Evolutionary conservation across 2,888 invertebrate species (phyloP), one percentile per base, ranked within the genome.

Genomic region (Drosophila rubida): DNA sequence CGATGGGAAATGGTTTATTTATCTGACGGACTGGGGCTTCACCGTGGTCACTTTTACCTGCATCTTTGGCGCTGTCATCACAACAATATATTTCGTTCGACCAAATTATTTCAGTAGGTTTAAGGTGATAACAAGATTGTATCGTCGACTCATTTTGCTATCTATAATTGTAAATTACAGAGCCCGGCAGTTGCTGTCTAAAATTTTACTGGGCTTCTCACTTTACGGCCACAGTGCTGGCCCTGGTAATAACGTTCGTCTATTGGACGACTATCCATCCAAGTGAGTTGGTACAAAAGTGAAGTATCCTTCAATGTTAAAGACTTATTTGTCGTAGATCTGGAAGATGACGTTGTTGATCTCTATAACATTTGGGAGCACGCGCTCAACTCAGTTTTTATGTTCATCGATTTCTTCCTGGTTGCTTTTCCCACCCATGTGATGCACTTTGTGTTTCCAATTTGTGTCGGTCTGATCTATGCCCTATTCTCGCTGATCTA

Each of bases 391-490:
- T 95, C 95, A 0, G 69, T 95, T 8, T 90, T 95, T 59, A 95
- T 96, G 94, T 69, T 96, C 6, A 72, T 94, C 2, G 97, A 97
- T 91, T 91, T 96, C 46, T 93, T 93, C 45, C 90, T 96, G 41
- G 95, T 95, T 0, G 93, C 94, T 35, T 95, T 96, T 83, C 96
- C 97, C 0, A 92, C 95, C 9, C 93, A 94, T 1, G 90, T 95
- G 23, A 92, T 94, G 53, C 94, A 94, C 80, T 94, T 94, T 42
- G 91, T 95, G 76, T 95, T 94, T 92, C 93, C 94, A n/a, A 91
- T 94, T 0, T 89, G 92, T 7, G 93, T 94, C 44, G 94, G 94
- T 0, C 67, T 94, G 3, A 86, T 91, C 9, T 94, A 93, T 82
- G 90, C 93, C 0, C 14, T 93, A 2, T 95, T 95, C 87, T 93